These are phyloP conservation scores for Lycia hirtaria DNA, from an alignment of 2,888 invertebrate genomes.

Conservation along the genomic window DNA sequence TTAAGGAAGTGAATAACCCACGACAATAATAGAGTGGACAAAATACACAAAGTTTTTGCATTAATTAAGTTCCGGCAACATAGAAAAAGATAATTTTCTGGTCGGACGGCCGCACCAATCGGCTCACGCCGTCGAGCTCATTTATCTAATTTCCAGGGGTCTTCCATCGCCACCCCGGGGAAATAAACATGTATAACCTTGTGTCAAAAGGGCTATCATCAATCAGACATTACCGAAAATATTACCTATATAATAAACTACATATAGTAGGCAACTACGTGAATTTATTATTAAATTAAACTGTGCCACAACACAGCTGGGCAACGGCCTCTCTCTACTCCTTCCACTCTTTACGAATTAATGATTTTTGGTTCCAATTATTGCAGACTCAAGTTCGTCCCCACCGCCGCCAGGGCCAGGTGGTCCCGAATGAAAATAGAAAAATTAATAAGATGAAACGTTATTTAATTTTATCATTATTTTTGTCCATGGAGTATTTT, in stretches of 20 bases:
- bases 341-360: too few species aligned
- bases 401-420: too few species aligned
- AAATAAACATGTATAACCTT: constrained; percentile 40
- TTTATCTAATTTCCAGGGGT: constrained; percentile 43
- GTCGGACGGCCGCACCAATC: constrained; percentile 35
- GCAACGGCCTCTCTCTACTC: too few species aligned
- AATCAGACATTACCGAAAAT: constrained; percentile 32
- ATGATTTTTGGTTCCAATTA: too few species aligned
- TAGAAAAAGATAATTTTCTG: constrained; percentile 43
- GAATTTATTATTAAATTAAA: too few species aligned
- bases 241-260: not conserved
- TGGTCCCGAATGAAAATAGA: too few species aligned
- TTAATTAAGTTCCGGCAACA: constrained; percentile 31
- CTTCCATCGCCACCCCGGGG: constrained; percentile 35
- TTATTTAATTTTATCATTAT: too few species aligned
- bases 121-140: constrained; percentile 33
- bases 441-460: too few species aligned
- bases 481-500: too few species aligned
- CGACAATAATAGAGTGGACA: not conserved
- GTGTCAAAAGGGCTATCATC: constrained; percentile 38
- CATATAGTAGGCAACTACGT: not conserved
- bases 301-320: too few species aligned
- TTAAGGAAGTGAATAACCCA: not conserved
- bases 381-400: too few species aligned
- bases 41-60: constrained; percentile 1